Conservation (phyloP, 2,888 invertebrate genomes). For the Hirtodrosophila duncani region DNA sequence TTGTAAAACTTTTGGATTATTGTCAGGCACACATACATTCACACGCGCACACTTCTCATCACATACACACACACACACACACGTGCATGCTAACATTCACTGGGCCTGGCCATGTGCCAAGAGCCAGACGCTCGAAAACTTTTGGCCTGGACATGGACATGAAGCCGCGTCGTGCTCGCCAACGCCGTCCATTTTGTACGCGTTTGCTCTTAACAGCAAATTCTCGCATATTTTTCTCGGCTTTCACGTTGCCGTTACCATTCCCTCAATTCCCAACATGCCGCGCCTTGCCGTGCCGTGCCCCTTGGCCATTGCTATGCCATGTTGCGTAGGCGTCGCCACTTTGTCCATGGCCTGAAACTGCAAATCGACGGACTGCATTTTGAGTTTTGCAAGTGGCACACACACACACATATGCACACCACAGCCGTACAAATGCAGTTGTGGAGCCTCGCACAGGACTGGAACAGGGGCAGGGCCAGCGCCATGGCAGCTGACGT, state of each 20-base stretch:
- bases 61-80: slow-evolving; percentile 11
- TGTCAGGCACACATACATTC: slow-evolving; percentile 48
- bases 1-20: slow-evolving; percentile 72
- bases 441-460: too few relatives aligned
- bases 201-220: slow-evolving; percentile 60
- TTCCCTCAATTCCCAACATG: slow-evolving; percentile 16
- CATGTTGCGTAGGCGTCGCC: slow-evolving; percentile 61
- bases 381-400: slow-evolving; percentile 37
- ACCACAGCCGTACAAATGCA: slow-evolving; percentile 28
- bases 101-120: slow-evolving; percentile 57
- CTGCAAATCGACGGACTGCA: slow-evolving; percentile 42
- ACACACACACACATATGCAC: slow-evolving; percentile 4
- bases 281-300: slow-evolving; percentile 21
- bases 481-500: slow-evolving; percentile 25
- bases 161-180: slow-evolving; percentile 31
- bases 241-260: slow-evolving; percentile 13
- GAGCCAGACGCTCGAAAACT: slow-evolving; percentile 34
- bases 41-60: slow-evolving; percentile 4
- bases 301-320: slow-evolving; percentile 8
- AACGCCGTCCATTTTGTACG: background rate
- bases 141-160: slow-evolving; percentile 43
- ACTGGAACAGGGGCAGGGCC: slow-evolving; percentile 27
- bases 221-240: slow-evolving; percentile 66
- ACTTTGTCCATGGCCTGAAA: slow-evolving; percentile 54
- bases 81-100: slow-evolving; percentile 14